Percentiles rank a stretch among this genome's conserved stretches.
Evolutionary conservation across 1,140 invertebrate species (phyloP).

Genomic region (Schlechtendalia chinensis): DNA sequence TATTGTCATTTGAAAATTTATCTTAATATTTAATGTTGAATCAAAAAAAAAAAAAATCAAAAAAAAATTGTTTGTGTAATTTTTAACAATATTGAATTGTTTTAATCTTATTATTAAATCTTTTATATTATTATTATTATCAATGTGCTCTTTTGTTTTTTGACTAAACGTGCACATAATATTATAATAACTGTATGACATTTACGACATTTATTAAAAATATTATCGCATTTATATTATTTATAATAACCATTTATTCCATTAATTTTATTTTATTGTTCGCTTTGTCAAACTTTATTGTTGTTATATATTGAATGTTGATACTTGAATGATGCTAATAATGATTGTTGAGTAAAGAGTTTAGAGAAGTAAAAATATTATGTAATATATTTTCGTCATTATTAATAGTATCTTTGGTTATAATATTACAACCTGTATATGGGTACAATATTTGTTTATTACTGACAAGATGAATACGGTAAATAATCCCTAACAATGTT

Average conservation of each 20-base stretch:
- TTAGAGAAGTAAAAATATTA: slow-evolving; percentile 15
- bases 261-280: slow-evolving; percentile 44
- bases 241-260: slow-evolving; percentile 33
- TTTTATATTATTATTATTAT: background rate
- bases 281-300: slow-evolving; percentile 41
- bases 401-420: slow-evolving; percentile 25
- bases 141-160: slow-evolving; percentile 7
- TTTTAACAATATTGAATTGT: too few species aligned
- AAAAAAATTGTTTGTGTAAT: background rate
- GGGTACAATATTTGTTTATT: background rate
- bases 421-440: slow-evolving; percentile 18
- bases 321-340: background rate
- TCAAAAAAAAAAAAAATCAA: background rate
- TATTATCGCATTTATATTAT: slow-evolving; percentile 28
- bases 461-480: too few species aligned
- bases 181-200: slow-evolving; percentile 12
- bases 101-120: background rate
- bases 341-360: slow-evolving; percentile 43
- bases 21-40: background rate
- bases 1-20: background rate
- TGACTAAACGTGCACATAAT: background rate
- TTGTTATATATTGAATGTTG: slow-evolving; percentile 13
- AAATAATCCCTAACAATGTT: too few species aligned
- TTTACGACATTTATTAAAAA: slow-evolving; percentile 26
- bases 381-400: slow-evolving; percentile 33